phyloP scores from a whole-genome alignment of 1,140 invertebrate genomes.

The Polyergus mexicanus region DNA sequence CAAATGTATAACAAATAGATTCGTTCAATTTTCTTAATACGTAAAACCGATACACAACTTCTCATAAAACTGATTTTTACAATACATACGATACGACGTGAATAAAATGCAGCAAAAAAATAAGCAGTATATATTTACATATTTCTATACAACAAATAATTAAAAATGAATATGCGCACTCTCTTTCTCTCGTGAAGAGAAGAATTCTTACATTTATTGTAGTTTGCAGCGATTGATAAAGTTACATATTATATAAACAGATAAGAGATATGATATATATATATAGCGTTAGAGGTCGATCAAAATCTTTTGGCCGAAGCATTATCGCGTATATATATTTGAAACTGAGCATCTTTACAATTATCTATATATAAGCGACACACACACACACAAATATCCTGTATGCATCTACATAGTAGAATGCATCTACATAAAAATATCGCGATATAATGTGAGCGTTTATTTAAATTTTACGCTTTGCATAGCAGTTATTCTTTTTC shows the following conservation, averaged over 20 bases:
- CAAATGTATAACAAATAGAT: not conserved
- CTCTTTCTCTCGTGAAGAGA: slow-evolving; percentile 5
- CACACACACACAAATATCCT: not conserved
- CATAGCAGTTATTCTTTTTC: not conserved
- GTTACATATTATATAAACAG: slow-evolving; percentile 51
- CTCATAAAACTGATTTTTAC: slow-evolving; percentile 4
- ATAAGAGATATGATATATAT: slow-evolving; percentile 37
- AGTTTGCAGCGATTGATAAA: slow-evolving; percentile 44
- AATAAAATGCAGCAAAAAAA: slow-evolving; percentile 18
- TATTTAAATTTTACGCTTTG: slow-evolving; percentile 30
- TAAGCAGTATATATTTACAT: not conserved
- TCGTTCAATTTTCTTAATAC: slow-evolving; percentile 18
- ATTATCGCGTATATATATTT: not conserved
- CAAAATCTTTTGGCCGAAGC: slow-evolving; percentile 28
- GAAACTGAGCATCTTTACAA: not conserved
- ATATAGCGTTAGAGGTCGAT: slow-evolving; percentile 39
- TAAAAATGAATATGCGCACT: slow-evolving; percentile 20
- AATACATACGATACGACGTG: not conserved
- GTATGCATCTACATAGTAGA: slow-evolving; percentile 12
- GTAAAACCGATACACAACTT: slow-evolving; percentile 16
- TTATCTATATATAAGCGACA: slow-evolving; percentile 22
- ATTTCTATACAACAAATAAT: slow-evolving; percentile 30
- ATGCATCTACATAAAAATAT: slow-evolving; percentile 12
- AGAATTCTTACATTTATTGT: slow-evolving; percentile 38
- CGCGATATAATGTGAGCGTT: not conserved